A percentile compares a stretch with the other conserved stretches of the same genome.
Conservation (phyloP, 2,113 vertebrate species). For the Limnothrissa miodon region DNA sequence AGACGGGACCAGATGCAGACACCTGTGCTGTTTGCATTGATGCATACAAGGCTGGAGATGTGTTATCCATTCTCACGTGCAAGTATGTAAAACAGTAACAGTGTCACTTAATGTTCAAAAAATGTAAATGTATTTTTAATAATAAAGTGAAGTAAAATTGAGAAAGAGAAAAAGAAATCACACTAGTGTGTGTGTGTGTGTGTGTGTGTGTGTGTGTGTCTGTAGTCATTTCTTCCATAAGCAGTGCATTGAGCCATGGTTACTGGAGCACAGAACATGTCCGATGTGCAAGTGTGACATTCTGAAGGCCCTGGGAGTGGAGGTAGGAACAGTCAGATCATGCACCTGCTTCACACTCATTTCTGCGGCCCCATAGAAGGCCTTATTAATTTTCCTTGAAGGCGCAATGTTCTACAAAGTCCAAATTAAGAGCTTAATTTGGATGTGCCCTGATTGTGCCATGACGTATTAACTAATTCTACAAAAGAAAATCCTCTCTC, state of each 20-base stretch:
- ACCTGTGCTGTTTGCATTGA: constrained; percentile 85
- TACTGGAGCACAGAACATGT: constrained; percentile 83
- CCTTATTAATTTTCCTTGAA: not conserved
- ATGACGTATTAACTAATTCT: not conserved
- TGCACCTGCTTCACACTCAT: not conserved
- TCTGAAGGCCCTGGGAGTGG: constrained; percentile 80
- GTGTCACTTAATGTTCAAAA: not conserved
- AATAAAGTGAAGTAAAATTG: no score
- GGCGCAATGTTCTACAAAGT: not conserved
- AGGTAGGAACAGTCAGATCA: constrained; percentile 63
- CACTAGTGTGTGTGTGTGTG: not conserved
- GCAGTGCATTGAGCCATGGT: constrained; percentile 83
- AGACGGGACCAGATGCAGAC: constrained; percentile 80
- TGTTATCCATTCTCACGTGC: constrained; percentile 86
- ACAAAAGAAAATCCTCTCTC: not conserved
- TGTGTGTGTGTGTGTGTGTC: constrained; percentile 27
- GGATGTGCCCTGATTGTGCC: not conserved
- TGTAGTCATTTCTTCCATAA: constrained; percentile 86
- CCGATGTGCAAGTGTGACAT: constrained; percentile 89
- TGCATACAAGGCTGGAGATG: constrained; percentile 77
- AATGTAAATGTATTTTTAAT: no score
- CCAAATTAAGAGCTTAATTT: not conserved
- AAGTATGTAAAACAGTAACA: constrained; percentile 70
- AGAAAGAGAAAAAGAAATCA: not conserved
- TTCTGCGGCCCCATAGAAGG: not conserved